These are phyloP conservation scores for Margarornis squamiger DNA, from an alignment of 2,797 vertebrate species.

Conservation along the genomic window DNA sequence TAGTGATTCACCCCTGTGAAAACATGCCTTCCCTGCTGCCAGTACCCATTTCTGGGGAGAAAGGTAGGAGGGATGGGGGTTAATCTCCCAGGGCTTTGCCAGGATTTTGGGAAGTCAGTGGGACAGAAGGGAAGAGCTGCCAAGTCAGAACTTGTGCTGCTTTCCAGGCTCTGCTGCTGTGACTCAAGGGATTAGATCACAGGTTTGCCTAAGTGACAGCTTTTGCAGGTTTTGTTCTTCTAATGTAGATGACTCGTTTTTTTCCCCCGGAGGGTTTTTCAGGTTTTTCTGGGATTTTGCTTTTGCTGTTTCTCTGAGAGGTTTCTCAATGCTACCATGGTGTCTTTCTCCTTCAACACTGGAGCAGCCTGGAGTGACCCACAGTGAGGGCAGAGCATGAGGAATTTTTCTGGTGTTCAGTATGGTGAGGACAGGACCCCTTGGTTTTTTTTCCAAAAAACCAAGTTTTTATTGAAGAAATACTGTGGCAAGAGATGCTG, in stretches of 20 bases:
- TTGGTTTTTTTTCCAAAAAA: too few species aligned
- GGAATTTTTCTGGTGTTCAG: fast-evolving
- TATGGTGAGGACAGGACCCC: not conserved
- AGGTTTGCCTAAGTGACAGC: not conserved
- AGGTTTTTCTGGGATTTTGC: not conserved
- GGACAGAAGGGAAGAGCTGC: not conserved
- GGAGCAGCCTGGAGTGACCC: not conserved
- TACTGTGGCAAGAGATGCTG: not conserved
- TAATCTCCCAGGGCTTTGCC: not conserved
- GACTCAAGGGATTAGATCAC: slow-evolving; percentile 27
- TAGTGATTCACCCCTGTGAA: not conserved
- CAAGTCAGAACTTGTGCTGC: not conserved
- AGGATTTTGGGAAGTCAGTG: not conserved
- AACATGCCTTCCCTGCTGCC: not conserved
- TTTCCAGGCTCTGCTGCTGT: slow-evolving; percentile 33
- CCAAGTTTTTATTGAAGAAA: not conserved
- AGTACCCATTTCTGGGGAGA: not conserved
- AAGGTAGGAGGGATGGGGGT: not conserved
- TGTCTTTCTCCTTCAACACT: not conserved
- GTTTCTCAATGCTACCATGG: fast-evolving
- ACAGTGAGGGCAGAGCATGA: fast-evolving
- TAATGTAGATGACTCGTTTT: not conserved
- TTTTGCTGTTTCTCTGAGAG: not conserved
- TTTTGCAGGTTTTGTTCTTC: not conserved
- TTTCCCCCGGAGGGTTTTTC: not conserved